Conservation (phyloP, 2,113 vertebrate genomes). For the Toxotes chatareus region DNA sequence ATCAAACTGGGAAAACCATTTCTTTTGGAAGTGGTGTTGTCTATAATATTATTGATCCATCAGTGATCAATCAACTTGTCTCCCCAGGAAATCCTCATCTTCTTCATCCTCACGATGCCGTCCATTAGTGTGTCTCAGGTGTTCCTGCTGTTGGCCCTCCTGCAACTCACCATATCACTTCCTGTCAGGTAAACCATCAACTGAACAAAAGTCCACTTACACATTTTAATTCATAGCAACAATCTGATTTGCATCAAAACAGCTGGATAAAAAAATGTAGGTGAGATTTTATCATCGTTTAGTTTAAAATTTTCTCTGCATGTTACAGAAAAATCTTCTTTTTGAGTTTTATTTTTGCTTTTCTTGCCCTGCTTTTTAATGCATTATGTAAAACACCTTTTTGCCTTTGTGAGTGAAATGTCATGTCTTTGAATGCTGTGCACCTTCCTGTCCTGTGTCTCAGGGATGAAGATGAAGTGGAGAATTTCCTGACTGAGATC, state of each 20-base stretch:
- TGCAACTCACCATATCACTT: constrained; percentile 70
- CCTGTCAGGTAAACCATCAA: constrained; percentile 73
- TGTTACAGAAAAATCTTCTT: too few species aligned
- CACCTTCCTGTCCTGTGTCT: constrained; percentile 8
- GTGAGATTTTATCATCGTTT: too few species aligned
- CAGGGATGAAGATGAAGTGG: constrained; percentile 70
- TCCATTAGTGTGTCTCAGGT: constrained; percentile 65
- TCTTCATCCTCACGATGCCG: constrained; percentile 62
- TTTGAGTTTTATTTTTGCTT: not conserved
- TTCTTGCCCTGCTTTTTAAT: not conserved
- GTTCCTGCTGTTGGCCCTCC: constrained; percentile 72
- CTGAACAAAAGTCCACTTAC: not conserved
- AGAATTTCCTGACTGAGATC: constrained; percentile 56
- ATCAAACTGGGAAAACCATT: too few species aligned
- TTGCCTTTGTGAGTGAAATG: not conserved
- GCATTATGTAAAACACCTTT: not conserved
- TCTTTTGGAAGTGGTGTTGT: not conserved
- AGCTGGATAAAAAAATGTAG: too few species aligned
- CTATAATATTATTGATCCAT: not conserved
- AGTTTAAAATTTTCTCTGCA: too few species aligned
- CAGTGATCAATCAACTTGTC: not conserved
- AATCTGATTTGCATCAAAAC: too few species aligned
- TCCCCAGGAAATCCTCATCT: constrained; percentile 55
- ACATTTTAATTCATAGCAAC: too few species aligned
- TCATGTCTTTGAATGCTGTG: not conserved